These are phyloP conservation scores for Hemichromis elongatus DNA, from an alignment of 2,113 vertebrate genomes.

Conservation along the genomic window DNA sequence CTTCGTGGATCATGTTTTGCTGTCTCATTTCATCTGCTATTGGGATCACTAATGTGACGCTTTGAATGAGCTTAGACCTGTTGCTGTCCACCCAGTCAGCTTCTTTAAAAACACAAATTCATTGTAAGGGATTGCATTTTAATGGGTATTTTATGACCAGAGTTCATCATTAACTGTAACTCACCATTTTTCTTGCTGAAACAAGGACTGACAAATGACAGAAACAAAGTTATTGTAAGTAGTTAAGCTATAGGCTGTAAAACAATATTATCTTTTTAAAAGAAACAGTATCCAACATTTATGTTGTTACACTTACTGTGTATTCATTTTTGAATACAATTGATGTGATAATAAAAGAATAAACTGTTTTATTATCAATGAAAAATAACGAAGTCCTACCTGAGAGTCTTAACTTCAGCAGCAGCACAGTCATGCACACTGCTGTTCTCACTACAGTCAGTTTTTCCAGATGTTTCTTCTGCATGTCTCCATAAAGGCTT, in stretches of 20 bases:
- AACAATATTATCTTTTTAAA: neutral
- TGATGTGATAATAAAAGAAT: neutral
- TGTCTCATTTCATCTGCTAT: too few species aligned
- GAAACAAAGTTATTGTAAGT: neutral
- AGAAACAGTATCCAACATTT: neutral
- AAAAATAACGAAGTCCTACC: neutral
- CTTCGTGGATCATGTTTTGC: too few species aligned
- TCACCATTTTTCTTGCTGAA: neutral
- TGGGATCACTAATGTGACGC: too few species aligned
- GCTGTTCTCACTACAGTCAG: neutral
- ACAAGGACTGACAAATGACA: neutral
- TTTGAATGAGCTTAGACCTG: too few species aligned
- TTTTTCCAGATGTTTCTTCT: neutral
- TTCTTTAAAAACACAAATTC: neutral
- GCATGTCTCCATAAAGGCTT: neutral
- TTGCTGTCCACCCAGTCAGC: too few species aligned
- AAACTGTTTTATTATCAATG: neutral
- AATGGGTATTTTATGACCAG: neutral
- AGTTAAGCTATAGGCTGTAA: neutral
- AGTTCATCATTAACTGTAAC: neutral
- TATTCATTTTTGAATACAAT: accelerated
- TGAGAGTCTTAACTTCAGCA: neutral
- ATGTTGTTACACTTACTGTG: neutral
- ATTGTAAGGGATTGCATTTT: neutral
- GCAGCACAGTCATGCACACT: neutral